Evolutionary conservation across 2,888 invertebrate genomes (phyloP), one percentile per base, ranked within the genome.

Genomic region (Himalopsyche anomala): DNA sequence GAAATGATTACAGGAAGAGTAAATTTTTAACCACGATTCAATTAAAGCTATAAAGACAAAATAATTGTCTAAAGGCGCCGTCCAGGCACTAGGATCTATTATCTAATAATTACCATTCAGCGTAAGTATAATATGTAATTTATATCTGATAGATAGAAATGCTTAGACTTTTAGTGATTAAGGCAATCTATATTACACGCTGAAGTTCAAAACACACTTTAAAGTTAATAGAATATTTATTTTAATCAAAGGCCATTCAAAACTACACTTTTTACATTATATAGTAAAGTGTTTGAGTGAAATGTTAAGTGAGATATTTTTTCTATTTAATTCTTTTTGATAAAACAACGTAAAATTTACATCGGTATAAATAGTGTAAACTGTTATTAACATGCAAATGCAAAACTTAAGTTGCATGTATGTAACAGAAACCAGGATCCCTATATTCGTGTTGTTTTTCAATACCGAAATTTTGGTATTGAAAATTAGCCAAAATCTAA

Each of bases 21-120:
- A 56, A 56, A 56, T 56, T 8, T 0, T n/a, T 56, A 4, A 19
- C 56, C 9, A 62, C 19, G 15, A 62, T 28, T 62, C 62, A 2
- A 40, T 6, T 40, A 6, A 62, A n/a, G 6, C 19, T 62, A 62
- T 62, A 2, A 9, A 62, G 19, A 19, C 62, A 62, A 62, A 62
- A 62, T 62, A 62, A 5, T 19, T 6, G 15, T 15, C 9, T 62
- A 62, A 19, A 62, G 62, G 62, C 62, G 62, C 62, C 62, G 62
- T 5, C 4, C n/a, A 62, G 28, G 9, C 62, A 62, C 11, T 28
- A 4, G 5, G 56, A 1, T 19, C n/a, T 56, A n/a, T 62, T 62
- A 62, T 62, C 62, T 62, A 62, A 62, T 62, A 62, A 62, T 62
- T 62, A 62, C 15, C 19, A 19, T 62, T 62, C 5, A 62, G 8